Evolutionary conservation across 2,113 vertebrate species (phyloP).

Genomic region (Phalacrocorax aristotelis): DNA sequence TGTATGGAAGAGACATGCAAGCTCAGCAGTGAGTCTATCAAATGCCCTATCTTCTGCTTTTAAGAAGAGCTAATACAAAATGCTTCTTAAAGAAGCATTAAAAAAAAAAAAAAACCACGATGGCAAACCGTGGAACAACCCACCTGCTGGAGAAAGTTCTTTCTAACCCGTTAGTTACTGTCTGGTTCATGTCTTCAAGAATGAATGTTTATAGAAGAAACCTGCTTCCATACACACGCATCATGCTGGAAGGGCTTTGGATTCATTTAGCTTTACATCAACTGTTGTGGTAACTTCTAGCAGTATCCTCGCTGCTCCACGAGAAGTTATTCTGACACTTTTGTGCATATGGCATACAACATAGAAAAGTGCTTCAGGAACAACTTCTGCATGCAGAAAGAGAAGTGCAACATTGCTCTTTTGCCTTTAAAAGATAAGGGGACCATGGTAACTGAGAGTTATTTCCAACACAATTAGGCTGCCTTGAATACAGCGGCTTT

Average conservation of each 20-base stretch:
- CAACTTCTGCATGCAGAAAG: background rate
- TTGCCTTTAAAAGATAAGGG: background rate
- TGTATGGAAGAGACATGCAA: background rate
- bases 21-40: background rate
- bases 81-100: background rate
- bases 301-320: background rate
- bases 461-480: background rate
- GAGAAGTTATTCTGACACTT: background rate
- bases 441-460: background rate
- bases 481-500: background rate
- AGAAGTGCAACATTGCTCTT: background rate
- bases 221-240: background rate
- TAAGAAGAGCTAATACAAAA: background rate
- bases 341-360: background rate
- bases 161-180: background rate
- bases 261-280: background rate
- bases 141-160: background rate
- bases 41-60: background rate
- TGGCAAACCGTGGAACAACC: background rate
- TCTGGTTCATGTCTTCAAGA: background rate
- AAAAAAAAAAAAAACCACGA: background rate
- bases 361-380: background rate
- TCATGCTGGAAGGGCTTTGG: background rate
- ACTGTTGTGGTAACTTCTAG: background rate
- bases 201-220: background rate